Evolutionary conservation across 2,888 invertebrate species (phyloP).

Genomic region (Synergus laeviventris): DNA sequence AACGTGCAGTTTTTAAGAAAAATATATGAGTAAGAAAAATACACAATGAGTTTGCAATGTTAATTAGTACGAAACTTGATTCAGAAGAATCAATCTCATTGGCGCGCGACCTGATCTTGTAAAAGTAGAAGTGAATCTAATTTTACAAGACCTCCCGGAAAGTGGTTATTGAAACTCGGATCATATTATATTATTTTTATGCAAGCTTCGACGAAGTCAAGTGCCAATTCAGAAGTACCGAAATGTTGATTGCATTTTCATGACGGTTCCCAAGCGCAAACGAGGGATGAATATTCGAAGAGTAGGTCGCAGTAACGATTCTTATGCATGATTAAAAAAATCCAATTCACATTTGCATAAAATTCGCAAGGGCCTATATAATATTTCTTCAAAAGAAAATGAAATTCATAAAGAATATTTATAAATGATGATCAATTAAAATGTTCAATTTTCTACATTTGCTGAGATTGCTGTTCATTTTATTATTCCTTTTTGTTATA

Average conservation of each 20-base stretch:
- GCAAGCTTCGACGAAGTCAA: conserved; percentile 12
- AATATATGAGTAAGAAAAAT: conserved; percentile 1
- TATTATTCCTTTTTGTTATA: too few species aligned
- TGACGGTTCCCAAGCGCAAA: conserved; percentile 3
- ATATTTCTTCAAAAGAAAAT: background rate
- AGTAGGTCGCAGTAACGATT: conserved; percentile 11
- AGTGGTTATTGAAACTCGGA: conserved; percentile 17
- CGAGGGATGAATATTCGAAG: conserved; percentile 25
- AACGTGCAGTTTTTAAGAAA: background rate
- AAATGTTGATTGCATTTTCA: conserved; percentile 37
- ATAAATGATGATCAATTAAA: background rate
- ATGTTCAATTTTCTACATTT: background rate
- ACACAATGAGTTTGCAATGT: background rate
- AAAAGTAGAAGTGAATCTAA: background rate
- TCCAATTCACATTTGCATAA: background rate
- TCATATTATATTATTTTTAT: conserved; percentile 35
- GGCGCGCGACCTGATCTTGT: background rate
- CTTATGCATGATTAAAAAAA: conserved; percentile 18
- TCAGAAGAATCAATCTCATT: conserved; percentile 8
- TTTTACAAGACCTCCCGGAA: conserved; percentile 26
- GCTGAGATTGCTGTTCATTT: background rate
- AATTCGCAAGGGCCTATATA: background rate
- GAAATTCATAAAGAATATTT: background rate
- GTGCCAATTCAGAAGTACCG: conserved; percentile 25
- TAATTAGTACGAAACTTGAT: conserved; percentile 25